Evolutionary conservation across 2,888 invertebrate species (phyloP), one percentile per base, ranked within the genome.

Genomic region (Spialia ferax): DNA sequence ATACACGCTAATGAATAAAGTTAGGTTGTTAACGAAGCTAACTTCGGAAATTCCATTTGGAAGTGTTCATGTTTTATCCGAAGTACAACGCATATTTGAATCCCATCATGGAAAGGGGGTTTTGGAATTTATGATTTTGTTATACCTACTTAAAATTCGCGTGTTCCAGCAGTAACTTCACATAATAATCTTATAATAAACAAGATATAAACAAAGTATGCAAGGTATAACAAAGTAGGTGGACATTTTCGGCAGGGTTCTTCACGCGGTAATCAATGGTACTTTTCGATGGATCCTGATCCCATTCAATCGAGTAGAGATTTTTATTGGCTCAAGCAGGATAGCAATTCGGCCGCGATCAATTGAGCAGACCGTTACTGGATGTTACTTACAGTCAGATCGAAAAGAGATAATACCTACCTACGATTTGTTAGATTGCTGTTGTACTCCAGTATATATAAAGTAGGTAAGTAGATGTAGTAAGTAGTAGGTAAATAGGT

Each of bases 1-100:
- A 93, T 91, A 87, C 89, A 89, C 87, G 85, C 83, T 91, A 92
- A 93, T 91, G 91, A 92, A 92, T 91, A 91, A 91, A 92, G 91
- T 93, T 93, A 76, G 83, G 84, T 84, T 90, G 90, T 88, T 91
- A 91, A 88, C 89, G 89, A 88, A 91, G 84, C 85, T 83, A 84
- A 86, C 87, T 86, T 85, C 70, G 84, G 84, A 86, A 90, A 89
- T 87, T 84, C 81, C 84, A 87, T 87, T 90, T 85, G 81, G 82
- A 84, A 87, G 83, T 86, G 85, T 85, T 87, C 82, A 81, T 84
- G 84, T 86, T 88, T 85, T 82, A 84, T 84, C 77, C 79, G 74
- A 83, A 82, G 77, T 81, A 85, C 74, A 81, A 73, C 78, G 83
- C 83, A 84, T 85, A 84, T 85, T 87, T 57, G 50, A 35, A 50